phyloP scores from a whole-genome alignment of 2,888 invertebrate genomes.

The Melangyna quadrimaculata region DNA sequence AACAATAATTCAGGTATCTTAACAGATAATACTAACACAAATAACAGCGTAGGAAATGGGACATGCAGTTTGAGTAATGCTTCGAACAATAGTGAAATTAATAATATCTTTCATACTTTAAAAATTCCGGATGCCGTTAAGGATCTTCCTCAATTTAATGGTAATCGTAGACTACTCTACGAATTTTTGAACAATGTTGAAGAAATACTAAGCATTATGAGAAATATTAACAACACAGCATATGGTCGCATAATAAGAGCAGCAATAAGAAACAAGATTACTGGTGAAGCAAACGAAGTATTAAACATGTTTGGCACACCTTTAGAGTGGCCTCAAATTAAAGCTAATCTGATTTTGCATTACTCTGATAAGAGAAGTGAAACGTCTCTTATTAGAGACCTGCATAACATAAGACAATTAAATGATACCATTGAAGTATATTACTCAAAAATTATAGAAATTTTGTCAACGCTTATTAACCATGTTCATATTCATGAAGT shows the following conservation, averaged over 20 bases:
- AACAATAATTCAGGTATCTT: too few species aligned
- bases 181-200: conserved; percentile 6
- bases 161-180: not conserved
- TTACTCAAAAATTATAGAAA: conserved; percentile 11
- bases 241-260: conserved; percentile 14
- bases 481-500: conserved; percentile 6
- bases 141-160: conserved; percentile 5
- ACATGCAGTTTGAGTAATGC: not conserved
- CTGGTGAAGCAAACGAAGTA: conserved; percentile 5
- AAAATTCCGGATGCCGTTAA: conserved; percentile 16
- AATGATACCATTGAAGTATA: not conserved
- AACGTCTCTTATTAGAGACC: conserved; percentile 12
- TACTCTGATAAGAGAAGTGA: conserved; percentile 16
- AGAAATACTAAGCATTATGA: not conserved
- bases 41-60: not conserved
- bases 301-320: conserved; percentile 19
- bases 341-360: conserved; percentile 13
- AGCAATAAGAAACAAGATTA: not conserved
- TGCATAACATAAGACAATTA: not conserved
- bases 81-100: not conserved
- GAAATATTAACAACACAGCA: not conserved
- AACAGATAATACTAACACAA: too few species aligned
- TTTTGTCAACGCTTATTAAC: conserved; percentile 1
- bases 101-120: not conserved
- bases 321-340: not conserved